Conservation (phyloP, 37 sponge, comb jelly and placozoan species). For the Corticium candelabrum region DNA sequence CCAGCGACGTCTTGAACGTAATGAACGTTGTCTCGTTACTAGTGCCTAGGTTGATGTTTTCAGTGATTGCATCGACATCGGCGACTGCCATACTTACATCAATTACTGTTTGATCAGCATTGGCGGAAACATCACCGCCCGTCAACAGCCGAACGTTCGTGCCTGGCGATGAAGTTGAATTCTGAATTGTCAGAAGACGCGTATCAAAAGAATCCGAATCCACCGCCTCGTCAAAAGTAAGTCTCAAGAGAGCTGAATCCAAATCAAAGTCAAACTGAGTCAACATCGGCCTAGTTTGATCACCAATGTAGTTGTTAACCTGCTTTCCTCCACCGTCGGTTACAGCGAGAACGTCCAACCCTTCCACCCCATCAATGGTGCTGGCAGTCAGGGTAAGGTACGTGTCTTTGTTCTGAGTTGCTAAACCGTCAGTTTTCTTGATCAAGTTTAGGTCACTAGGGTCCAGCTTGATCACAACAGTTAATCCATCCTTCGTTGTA, state of each 20-base stretch:
- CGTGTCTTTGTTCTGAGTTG: constrained; percentile 43
- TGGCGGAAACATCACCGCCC: background rate
- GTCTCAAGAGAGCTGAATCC: constrained; percentile 30
- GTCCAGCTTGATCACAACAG: background rate
- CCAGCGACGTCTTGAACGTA: constrained; percentile 48
- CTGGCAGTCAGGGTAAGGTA: constrained; percentile 32
- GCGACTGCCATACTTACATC: background rate
- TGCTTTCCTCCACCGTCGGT: background rate
- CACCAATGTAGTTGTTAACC: background rate
- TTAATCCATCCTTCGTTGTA: background rate
- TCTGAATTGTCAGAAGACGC: background rate
- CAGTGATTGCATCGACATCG: constrained; percentile 56
- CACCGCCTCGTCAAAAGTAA: constrained; percentile 71
- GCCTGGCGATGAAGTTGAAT: background rate
- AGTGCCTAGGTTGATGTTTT: constrained; percentile 35
- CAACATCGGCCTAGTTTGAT: constrained; percentile 48
- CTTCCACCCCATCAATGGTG: background rate
- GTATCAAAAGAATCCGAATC: constrained; percentile 13
- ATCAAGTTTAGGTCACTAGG: background rate
- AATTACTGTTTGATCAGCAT: background rate
- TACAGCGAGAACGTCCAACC: background rate
- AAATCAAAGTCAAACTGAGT: constrained; percentile 42
- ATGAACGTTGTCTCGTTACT: constrained; percentile 45
- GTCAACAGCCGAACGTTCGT: too few relatives aligned
- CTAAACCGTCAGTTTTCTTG: constrained; percentile 17